Percentiles rank a stretch among this genome's conserved stretches.
phyloP scores from a whole-genome alignment of 2,888 invertebrate species.

The Harpagoxenus sublaevis region DNA sequence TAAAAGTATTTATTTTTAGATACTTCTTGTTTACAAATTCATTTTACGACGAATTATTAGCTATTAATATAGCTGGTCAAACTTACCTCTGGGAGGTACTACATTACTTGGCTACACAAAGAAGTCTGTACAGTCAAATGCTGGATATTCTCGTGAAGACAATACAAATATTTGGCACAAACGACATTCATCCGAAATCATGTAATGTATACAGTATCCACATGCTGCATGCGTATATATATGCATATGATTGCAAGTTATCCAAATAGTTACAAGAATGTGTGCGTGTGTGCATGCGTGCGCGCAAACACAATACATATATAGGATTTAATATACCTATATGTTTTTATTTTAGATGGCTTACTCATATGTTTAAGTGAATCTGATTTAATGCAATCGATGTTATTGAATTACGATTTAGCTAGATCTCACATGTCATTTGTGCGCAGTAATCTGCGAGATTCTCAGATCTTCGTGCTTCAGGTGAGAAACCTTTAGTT shows the following conservation, averaged over 20 bases:
- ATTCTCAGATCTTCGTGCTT: conserved; percentile 87
- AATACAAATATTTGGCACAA: conserved; percentile 74
- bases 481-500: conserved; percentile 86
- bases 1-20: conserved; percentile 78
- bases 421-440: conserved; percentile 86
- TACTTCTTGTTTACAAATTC: conserved; percentile 89
- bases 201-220: conserved; percentile 61
- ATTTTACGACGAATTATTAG: conserved; percentile 89
- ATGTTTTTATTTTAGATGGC: conserved; percentile 81
- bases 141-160: conserved; percentile 88
- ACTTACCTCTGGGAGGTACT: conserved; percentile 89
- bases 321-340: conserved; percentile 62
- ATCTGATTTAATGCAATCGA: conserved; percentile 84
- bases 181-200: conserved; percentile 74
- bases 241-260: neutral
- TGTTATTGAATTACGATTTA: conserved; percentile 86
- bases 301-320: neutral
- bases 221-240: neutral
- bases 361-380: conserved; percentile 87
- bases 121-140: conserved; percentile 88
- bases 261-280: neutral
- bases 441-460: conserved; percentile 87
- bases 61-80: conserved; percentile 89
- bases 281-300: neutral
- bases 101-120: conserved; percentile 87